Base-by-base conservation (phyloP, 2,888 invertebrate genomes). In the Leptinotarsa peninsularis region DNA sequence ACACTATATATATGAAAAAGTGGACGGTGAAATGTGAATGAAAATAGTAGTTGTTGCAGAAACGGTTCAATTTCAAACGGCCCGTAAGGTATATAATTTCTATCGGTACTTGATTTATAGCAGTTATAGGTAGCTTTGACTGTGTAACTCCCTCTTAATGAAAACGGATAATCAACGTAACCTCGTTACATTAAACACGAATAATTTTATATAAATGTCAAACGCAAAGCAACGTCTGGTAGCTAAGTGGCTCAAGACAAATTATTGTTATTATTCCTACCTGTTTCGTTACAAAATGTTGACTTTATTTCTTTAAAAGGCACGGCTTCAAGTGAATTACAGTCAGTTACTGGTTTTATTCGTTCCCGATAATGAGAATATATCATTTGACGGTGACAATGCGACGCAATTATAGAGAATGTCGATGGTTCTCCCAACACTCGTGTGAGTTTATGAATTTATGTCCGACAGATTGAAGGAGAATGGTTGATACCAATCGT, bases 181-280 rank as follows among this genome's bases (percentile, higher is more conserved):
- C 77, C 77, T 77, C 77, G 77, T 77, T 77, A 77, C 70, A 71
- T 74, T 70, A 70, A 76, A 69, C 69, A 54, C 63, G 72, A 69
- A 74, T 74, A 72, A 74, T 77, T 74, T 72, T 69, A 72, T 74
- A 77, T 74, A 77, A 77, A 77, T 74, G 72, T 74, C 77, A 77
- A 63, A 73, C 66, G 50, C 70, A 58, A 54, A 54, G 27, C 33
- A 27, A 69, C 69, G 72, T 67, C 75, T 76, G 78, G 72, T 70
- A 76, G 78, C 74, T 72, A 78, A 78, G 78, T 76, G 75, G 78
- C 72, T 78, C 73, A 76, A 68, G 78, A 78, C 78, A 78, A 78
- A 78, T 78, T 78, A 78, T 76, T 76, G 76, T 76, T 74, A 76
- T 78, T 78, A 78, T 78, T 78, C 75, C 72, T 73, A 75, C 78